Conservation (phyloP, 1,140 invertebrate species). For the Drosophila punjabiensis region DNA sequence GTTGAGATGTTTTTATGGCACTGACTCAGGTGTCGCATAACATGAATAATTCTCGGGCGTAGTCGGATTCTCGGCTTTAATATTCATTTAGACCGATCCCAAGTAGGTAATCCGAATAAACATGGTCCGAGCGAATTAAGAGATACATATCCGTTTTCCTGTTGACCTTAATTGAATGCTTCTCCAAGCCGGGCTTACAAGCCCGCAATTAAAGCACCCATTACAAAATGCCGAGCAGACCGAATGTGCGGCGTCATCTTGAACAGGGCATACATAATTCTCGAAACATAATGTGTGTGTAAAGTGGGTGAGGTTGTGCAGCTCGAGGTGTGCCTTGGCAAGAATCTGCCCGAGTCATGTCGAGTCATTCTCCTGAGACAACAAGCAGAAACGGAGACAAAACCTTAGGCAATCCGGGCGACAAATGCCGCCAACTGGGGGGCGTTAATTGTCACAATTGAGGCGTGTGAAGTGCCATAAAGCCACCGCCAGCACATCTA, state of each 20-base stretch:
- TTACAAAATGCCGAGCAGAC: slow-evolving; percentile 45
- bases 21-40: slow-evolving; percentile 65
- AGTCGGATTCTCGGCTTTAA: slow-evolving; percentile 29
- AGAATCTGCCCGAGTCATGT: slow-evolving; percentile 69
- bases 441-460: slow-evolving; percentile 82
- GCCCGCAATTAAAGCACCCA: slow-evolving; percentile 42
- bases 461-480: slow-evolving; percentile 73
- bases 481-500: slow-evolving; percentile 38
- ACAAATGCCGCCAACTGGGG: slow-evolving; percentile 31
- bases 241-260: slow-evolving; percentile 64
- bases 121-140: slow-evolving; percentile 23
- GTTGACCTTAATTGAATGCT: slow-evolving; percentile 38
- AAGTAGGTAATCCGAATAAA: slow-evolving; percentile 48
- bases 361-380: slow-evolving; percentile 57
- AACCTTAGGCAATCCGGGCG: slow-evolving; percentile 27
- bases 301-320: slow-evolving; percentile 48
- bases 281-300: slow-evolving; percentile 33
- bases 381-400: slow-evolving; percentile 20
- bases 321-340: slow-evolving; percentile 50
- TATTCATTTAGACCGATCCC: slow-evolving; percentile 53
- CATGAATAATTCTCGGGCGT: slow-evolving; percentile 69
- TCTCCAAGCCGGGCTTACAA: slow-evolving; percentile 21
- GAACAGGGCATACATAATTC: slow-evolving; percentile 60
- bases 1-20: slow-evolving; percentile 56
- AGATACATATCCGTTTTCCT: slow-evolving; percentile 54